These are phyloP conservation scores for Pimephales promelas DNA, from an alignment of 2,113 vertebrate genomes.

Conservation along the genomic window DNA sequence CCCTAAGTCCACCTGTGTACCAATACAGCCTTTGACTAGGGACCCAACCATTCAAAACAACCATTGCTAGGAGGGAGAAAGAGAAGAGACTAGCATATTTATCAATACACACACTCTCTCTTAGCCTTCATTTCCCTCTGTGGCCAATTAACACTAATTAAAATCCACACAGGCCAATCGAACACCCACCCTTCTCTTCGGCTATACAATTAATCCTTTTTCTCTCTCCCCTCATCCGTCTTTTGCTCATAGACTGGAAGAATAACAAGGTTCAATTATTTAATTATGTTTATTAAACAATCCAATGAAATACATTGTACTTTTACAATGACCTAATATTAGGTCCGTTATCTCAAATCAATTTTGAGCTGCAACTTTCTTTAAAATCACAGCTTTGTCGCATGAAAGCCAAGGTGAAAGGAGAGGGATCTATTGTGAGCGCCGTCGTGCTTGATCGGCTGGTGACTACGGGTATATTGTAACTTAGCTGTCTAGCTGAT, in stretches of 20 bases:
- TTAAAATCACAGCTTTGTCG: background rate
- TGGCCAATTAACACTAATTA: constrained; percentile 82
- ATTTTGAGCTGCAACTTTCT: background rate
- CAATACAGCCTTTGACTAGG: constrained; percentile 68
- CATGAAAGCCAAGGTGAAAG: constrained; percentile 30
- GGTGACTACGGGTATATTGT: constrained; percentile 3
- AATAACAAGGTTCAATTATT: constrained; percentile 34
- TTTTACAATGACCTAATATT: background rate
- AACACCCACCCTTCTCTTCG: constrained; percentile 61
- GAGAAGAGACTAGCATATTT: constrained; percentile 34
- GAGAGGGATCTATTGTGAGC: constrained; percentile 4
- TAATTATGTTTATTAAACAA: constrained; percentile 31
- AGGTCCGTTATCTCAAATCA: background rate
- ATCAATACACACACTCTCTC: constrained; percentile 49
- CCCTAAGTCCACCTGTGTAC: constrained; percentile 79
- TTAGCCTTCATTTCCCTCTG: constrained; percentile 71
- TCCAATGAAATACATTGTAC: background rate
- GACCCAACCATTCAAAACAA: constrained; percentile 59
- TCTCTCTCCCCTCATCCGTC: background rate
- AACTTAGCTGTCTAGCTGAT: constrained; percentile 23
- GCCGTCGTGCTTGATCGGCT: constrained; percentile 21
- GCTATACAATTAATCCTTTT: constrained; percentile 55
- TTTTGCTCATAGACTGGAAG: constrained; percentile 25
- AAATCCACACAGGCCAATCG: constrained; percentile 71
- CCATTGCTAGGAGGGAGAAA: constrained; percentile 49